Conservation (phyloP, 2,888 invertebrate genomes). For the Tenthredo mesomela region DNA sequence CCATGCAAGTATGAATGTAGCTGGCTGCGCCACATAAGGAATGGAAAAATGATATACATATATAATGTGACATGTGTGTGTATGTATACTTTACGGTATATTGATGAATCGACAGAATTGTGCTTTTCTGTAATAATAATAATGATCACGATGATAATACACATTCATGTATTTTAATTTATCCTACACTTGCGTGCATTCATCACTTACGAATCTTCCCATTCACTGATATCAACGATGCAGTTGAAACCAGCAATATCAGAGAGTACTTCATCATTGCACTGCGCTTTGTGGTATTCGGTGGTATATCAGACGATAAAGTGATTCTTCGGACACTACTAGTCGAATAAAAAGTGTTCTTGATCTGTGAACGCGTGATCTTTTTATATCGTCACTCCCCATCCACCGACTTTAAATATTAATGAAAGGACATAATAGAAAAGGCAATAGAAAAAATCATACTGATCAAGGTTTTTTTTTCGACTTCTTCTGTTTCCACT, state of each 20-base stretch:
- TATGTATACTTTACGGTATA: background rate
- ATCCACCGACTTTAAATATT: background rate
- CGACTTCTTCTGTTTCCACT: background rate
- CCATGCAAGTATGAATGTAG: constrained; percentile 11
- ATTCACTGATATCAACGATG: background rate
- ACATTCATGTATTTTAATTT: background rate
- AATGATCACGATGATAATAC: background rate
- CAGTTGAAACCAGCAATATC: background rate
- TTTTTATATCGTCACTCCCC: background rate
- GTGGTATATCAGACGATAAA: background rate
- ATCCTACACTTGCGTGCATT: background rate
- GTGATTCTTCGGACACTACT: background rate
- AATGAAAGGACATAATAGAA: background rate
- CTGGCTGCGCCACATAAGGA: background rate
- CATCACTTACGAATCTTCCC: background rate
- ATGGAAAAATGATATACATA: background rate
- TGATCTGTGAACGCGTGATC: background rate
- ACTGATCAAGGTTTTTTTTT: background rate
- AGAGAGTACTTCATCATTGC: background rate
- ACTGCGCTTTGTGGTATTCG: background rate
- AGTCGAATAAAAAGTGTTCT: background rate
- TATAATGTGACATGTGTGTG: background rate
- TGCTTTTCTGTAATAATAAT: background rate
- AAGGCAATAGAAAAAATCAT: background rate
- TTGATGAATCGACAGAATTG: background rate